Evolutionary conservation across 2,888 invertebrate species (phyloP).

Genomic region (Cataglyphis livida): DNA sequence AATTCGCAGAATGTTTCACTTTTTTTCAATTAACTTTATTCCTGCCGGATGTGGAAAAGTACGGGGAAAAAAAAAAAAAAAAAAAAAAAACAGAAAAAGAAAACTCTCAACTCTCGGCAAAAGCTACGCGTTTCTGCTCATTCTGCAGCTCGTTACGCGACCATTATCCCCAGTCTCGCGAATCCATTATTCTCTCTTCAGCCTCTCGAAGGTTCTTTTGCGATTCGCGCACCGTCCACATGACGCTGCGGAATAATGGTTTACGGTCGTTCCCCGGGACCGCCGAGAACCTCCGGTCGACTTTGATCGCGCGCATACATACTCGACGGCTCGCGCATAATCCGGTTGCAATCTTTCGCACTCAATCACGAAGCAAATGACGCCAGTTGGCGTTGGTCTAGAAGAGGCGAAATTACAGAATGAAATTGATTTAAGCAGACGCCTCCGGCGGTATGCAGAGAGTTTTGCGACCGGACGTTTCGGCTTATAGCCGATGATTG

Average conservation of each 20-base stretch:
- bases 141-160: slow-evolving; percentile 72
- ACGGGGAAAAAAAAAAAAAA: not conserved
- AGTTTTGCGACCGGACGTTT: slow-evolving; percentile 50
- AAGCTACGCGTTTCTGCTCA: slow-evolving; percentile 59
- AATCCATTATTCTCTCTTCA: slow-evolving; percentile 72
- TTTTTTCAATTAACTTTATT: slow-evolving; percentile 46
- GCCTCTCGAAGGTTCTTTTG: slow-evolving; percentile 57
- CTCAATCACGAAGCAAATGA: slow-evolving; percentile 70
- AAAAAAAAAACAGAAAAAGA: not conserved
- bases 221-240: slow-evolving; percentile 59
- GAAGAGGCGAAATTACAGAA: slow-evolving; percentile 57
- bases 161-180: slow-evolving; percentile 71
- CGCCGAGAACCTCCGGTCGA: slow-evolving; percentile 52
- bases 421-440: slow-evolving; percentile 62
- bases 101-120: slow-evolving; percentile 36
- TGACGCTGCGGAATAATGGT: slow-evolving; percentile 75
- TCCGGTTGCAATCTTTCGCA: slow-evolving; percentile 71
- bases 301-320: slow-evolving; percentile 48
- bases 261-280: slow-evolving; percentile 57
- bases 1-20: slow-evolving; percentile 28
- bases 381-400: slow-evolving; percentile 65
- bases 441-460: slow-evolving; percentile 23
- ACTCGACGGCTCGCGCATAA: slow-evolving; percentile 65
- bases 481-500: slow-evolving; percentile 50
- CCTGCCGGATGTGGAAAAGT: slow-evolving; percentile 53